A percentile compares a stretch with the other conserved stretches of the same genome.
phyloP scores from a whole-genome alignment of 2,888 invertebrate species.

The Bimastos eiseni region DNA sequence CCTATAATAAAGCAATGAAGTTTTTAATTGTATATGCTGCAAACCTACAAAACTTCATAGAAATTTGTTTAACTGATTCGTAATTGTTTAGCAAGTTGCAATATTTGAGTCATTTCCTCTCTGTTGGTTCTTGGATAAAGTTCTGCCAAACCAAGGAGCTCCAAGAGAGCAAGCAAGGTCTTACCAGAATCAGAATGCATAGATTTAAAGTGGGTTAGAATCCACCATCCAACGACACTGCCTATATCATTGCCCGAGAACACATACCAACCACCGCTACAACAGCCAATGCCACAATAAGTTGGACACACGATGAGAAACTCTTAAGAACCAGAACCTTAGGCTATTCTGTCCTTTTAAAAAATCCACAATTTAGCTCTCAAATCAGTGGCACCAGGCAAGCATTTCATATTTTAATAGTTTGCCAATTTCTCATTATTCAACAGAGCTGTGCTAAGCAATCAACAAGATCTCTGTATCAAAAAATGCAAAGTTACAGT shows the following conservation, averaged over 20 bases:
- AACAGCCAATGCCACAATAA: neutral
- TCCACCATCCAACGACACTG: constrained; percentile 91
- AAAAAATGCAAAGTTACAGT: neutral
- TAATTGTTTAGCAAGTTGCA: neutral
- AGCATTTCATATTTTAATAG: neutral
- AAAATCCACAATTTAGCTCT: neutral
- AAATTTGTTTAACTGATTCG: neutral
- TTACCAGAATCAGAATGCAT: constrained; percentile 18
- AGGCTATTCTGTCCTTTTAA: neutral
- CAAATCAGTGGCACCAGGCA: neutral
- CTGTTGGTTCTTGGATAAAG: constrained; percentile 13
- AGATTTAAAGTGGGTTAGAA: constrained; percentile 27
- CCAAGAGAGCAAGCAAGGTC: neutral
- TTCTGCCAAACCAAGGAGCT: neutral
- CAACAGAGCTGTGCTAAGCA: neutral
- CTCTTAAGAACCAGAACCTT: neutral
- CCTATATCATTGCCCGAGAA: constrained; percentile 87
- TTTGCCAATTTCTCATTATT: neutral
- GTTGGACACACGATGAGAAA: neutral
- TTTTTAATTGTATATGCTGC: neutral
- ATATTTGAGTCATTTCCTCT: neutral
- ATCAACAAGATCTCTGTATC: neutral
- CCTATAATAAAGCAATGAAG: neutral
- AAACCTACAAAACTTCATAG: neutral
- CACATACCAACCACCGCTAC: constrained; percentile 22